A percentile compares a stretch with the other conserved stretches of the same genome.
Conservation (phyloP, 1,140 invertebrate genomes). For the Danaus plexippus region DNA sequence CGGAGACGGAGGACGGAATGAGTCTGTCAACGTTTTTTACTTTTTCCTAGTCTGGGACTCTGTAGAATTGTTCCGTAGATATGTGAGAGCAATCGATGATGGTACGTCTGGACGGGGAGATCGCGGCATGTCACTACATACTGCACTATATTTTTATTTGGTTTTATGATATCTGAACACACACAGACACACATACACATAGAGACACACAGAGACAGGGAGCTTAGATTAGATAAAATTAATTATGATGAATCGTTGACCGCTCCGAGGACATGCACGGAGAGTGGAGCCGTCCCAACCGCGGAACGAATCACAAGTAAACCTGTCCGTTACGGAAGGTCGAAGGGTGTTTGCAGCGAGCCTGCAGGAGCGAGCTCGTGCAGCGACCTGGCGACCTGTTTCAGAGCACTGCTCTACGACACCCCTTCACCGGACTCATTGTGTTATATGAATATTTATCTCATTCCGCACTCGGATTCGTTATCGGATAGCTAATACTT, state of each 20-base stretch:
- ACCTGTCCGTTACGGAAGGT: background rate
- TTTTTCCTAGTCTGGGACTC: constrained; percentile 64
- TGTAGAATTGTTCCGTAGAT: constrained; percentile 31
- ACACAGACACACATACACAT: background rate
- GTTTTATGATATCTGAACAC: background rate
- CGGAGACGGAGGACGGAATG: constrained; percentile 58
- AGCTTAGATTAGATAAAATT: too few species aligned
- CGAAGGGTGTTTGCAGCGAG: constrained; percentile 17
- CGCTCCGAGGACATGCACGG: too few species aligned
- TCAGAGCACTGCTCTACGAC: background rate
- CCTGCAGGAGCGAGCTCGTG: constrained; percentile 20
- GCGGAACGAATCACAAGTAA: background rate
- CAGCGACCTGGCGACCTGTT: constrained; percentile 10
- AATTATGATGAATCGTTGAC: too few species aligned
- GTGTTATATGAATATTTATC: too few species aligned
- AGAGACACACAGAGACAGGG: too few species aligned
- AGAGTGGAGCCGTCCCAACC: too few species aligned
- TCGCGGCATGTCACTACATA: too few species aligned
- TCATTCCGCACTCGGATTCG: too few species aligned
- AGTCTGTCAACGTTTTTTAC: constrained; percentile 62
- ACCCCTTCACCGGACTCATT: too few species aligned
- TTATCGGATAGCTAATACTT: too few species aligned
- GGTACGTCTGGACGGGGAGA: constrained; percentile 23
- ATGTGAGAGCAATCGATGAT: constrained; percentile 48
- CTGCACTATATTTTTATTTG: constrained; percentile 8